Evolutionary conservation across 2,797 vertebrate species (phyloP), one percentile per base, ranked within the genome.

Genomic region (Sebastes matsubarae): DNA sequence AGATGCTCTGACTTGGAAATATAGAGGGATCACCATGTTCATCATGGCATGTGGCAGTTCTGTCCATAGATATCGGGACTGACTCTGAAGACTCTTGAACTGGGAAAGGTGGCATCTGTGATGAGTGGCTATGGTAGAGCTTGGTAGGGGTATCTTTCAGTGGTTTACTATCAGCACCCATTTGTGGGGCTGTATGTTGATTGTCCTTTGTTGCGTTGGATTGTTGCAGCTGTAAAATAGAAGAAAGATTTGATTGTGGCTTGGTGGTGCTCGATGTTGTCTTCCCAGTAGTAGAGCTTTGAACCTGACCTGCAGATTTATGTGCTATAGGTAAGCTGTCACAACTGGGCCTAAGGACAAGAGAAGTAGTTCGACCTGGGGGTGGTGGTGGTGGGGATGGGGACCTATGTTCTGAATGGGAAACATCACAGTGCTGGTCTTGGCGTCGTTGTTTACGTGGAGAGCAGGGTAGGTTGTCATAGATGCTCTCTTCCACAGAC

Each of bases 311-410:
- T 68, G 82, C 87, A 1, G 90, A 79, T 81, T 91, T 96, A 38
- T 88, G 71, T 1, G 87, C 76, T 77, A 90, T 84, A 55, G 93
- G 81, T 69, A 91, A 82, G 82, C 83, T 91, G 59, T 96, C 90
- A 76, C 87, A 94, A 84, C 85, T 90, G 60, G 96, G 88, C 82
- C 94, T 93, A 76, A 96, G 86, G 36, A 97, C 92, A 1, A 98
- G 92, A 18, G 97, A 98, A 6, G 95, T 91, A n/a, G 96, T 96
- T 76, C 97, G 94, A 63, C 95, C 96, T 20, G 97, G 97, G 2
- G 82, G 95, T 16, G 84, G 75, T 20, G 85, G 75, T 0, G 96
- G 97, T 1, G 96, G 96, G 3, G 96, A 94, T 0, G 95, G 94
- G 6, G 96, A 95, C 42, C 67, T 92, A 24, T 61, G 30, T 42